Evolutionary conservation across 2,113 vertebrate genomes (phyloP).

Genomic region (Triplophysa tibetana): DNA sequence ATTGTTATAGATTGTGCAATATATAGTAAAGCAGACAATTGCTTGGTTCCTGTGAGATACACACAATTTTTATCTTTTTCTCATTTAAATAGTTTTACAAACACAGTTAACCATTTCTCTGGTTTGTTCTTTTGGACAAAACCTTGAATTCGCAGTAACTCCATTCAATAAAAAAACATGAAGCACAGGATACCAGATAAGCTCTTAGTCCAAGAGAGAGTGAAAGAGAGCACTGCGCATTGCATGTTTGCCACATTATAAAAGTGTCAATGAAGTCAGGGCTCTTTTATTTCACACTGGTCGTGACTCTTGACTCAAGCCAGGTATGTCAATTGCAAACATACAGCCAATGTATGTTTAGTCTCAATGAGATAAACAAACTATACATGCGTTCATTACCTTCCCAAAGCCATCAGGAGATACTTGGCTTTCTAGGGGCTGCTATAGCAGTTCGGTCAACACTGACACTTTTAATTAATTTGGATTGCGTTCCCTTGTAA

Average conservation of each 20-base stretch:
- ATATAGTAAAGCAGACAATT: not conserved
- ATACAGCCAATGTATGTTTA: not conserved
- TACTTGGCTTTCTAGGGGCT: not conserved
- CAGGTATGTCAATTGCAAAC: not conserved
- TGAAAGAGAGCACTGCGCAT: conserved; percentile 12
- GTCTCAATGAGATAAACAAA: not conserved
- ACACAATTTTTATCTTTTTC: conserved; percentile 12
- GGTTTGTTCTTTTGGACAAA: not conserved
- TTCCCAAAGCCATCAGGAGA: not conserved
- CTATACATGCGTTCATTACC: not conserved
- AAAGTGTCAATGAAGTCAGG: not conserved
- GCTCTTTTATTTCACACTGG: not conserved
- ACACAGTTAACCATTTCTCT: not conserved
- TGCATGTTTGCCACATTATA: not conserved
- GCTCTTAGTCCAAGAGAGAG: not conserved
- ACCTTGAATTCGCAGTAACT: conserved; percentile 5
- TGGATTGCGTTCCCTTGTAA: not conserved
- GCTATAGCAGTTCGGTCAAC: not conserved
- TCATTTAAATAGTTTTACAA: not conserved
- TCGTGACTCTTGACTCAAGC: not conserved
- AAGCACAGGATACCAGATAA: conserved; percentile 4
- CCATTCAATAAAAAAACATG: conserved; percentile 5
- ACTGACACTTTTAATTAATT: not conserved
- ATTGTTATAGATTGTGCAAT: no score
- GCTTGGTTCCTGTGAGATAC: conserved; percentile 8